Conservation (phyloP, 1,140 invertebrate genomes). For the Pteromalus puparum region DNA sequence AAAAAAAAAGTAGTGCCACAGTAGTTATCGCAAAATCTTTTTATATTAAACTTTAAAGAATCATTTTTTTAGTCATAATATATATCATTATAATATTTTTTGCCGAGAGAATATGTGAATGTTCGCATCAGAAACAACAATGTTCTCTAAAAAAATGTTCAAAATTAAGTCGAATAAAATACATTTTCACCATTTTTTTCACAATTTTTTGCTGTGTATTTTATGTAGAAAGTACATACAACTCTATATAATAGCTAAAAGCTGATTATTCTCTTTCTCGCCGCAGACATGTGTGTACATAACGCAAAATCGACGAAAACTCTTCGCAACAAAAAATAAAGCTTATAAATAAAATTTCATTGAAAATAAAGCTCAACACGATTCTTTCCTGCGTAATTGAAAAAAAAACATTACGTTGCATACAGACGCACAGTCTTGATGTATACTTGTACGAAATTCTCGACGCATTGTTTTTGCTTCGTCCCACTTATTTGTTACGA, state of each 20-base stretch:
- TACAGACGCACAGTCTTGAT: background rate
- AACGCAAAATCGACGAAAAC: background rate
- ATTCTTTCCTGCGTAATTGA: background rate
- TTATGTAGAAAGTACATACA: constrained; percentile 15
- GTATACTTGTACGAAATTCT: background rate
- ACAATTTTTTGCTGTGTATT: constrained; percentile 41
- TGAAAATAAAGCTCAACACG: background rate
- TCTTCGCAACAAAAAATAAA: background rate
- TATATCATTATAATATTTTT: constrained; percentile 38
- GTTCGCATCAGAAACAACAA: constrained; percentile 14
- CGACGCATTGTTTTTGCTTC: too few relatives aligned
- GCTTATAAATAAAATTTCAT: constrained; percentile 26
- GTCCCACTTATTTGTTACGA: background rate
- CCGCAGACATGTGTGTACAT: background rate
- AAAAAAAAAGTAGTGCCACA: constrained; percentile 42
- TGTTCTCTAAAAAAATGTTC: constrained; percentile 48
- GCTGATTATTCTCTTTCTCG: background rate
- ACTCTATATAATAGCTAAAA: background rate
- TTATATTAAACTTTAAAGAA: constrained; percentile 36
- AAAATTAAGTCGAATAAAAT: constrained; percentile 52
- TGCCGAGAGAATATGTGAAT: constrained; percentile 30
- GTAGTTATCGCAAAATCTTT: constrained; percentile 44
- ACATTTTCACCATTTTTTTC: constrained; percentile 55
- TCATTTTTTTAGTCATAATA: constrained; percentile 44
- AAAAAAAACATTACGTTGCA: background rate